Evolutionary conservation across 2,113 vertebrate species (phyloP), one percentile per base, ranked within the genome.

Genomic region (Hipposideros armiger): DNA sequence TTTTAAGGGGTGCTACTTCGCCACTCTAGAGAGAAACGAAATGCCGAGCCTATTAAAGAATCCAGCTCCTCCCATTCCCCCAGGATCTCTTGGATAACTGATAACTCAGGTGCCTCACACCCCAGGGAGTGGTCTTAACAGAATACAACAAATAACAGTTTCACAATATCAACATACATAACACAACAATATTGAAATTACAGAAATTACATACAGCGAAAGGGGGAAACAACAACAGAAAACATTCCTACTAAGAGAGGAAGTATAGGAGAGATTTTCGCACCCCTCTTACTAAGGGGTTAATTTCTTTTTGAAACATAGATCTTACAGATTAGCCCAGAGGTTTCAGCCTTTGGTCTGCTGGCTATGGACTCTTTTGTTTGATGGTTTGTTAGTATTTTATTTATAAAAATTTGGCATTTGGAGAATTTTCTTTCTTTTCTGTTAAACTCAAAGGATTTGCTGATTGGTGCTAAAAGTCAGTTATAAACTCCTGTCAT

Each of bases 81-180:
- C 91, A 95, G 85, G 73, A 74, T 69, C 67, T 69, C 30, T 74
- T 69, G 87, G 30, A 77, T 89, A 87, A 80, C 50, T 76, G 60
- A 85, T 93, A 97, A 96, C 88, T 92, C 66, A 89, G 91, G 92
- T 72, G 76, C 86, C 91, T 77, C 82, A 95, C 74, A 89, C 26
- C 20, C 88, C 95, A 97, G 89, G 89, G 82, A 96, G n/a, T 80
- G 42, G 16, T 86, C 78, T 94, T 83, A 89, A 94, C 91, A 96
- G 77, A 97, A 94, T 64, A 70, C 86, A 92, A 16, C n/a, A 96
- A 92, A 77, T 91, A 97, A 97, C 90, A 97, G 9, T 36, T 83
- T 97, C 94, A 96, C 94, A 97, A 94, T 90, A 96, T 88, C 90
- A 91, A 95, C 90, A 78, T 85, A 97, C 90, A 97, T 78, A 91